These are phyloP conservation scores for Oppia nitens DNA, from an alignment of 1,140 invertebrate genomes.

Conservation along the genomic window DNA sequence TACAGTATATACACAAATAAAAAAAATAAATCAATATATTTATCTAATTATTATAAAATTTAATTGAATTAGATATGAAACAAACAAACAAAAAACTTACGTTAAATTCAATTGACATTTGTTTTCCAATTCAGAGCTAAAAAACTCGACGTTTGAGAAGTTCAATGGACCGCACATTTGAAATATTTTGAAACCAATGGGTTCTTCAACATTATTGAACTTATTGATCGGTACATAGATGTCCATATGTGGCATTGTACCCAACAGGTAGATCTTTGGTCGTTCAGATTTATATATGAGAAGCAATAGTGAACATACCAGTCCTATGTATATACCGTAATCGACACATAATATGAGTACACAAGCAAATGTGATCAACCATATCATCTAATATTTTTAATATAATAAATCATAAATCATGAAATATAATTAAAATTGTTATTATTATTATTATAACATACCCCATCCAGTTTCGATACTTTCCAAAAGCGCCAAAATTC, in stretches of 20 bases:
- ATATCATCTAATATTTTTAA: constrained; percentile 35
- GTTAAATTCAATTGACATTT: constrained; percentile 23
- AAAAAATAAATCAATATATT: too few species aligned
- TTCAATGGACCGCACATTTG: constrained; percentile 33
- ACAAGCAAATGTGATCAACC: constrained; percentile 59
- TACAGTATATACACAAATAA: neutral
- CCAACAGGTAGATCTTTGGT: constrained; percentile 19
- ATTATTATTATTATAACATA: constrained; percentile 24
- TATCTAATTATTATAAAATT: too few species aligned
- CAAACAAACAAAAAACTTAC: neutral
- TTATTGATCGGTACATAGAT: constrained; percentile 18
- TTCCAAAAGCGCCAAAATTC: constrained; percentile 55
- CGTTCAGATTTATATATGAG: constrained; percentile 25
- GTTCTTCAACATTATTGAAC: constrained; percentile 22
- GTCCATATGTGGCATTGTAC: constrained; percentile 15
- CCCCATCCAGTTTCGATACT: constrained; percentile 57
- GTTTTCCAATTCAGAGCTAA: constrained; percentile 23
- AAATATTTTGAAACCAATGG: constrained; percentile 31
- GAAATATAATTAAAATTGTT: too few species aligned
- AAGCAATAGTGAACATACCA: constrained; percentile 30
- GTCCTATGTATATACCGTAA: constrained; percentile 50
- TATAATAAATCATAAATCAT: neutral
- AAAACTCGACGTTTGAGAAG: constrained; percentile 33
- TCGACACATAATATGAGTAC: constrained; percentile 72
- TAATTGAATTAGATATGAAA: too few species aligned